A percentile compares a stretch with the other conserved stretches of the same genome.
Conservation (phyloP, 2,888 invertebrate species). For the Cerceris ruficornis region DNA sequence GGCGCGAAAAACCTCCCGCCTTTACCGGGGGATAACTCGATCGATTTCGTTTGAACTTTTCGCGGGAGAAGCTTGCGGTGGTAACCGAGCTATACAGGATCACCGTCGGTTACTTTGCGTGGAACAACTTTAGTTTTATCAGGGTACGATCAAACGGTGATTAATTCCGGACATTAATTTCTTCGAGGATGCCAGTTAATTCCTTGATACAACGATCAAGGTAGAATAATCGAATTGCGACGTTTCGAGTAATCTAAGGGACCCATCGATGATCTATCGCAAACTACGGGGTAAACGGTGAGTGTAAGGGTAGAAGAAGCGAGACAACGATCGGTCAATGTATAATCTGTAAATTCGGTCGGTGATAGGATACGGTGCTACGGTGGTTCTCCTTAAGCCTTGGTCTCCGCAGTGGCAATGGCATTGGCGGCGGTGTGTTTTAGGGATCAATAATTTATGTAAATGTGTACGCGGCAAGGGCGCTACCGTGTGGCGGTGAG, state of each 20-base stretch:
- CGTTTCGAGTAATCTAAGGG: too few species aligned
- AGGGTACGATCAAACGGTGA: too few species aligned
- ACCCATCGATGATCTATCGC: too few species aligned
- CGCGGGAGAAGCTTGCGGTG: neutral
- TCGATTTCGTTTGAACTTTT: neutral
- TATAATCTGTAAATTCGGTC: constrained; percentile 30
- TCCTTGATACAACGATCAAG: too few species aligned
- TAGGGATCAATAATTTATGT: constrained; percentile 82
- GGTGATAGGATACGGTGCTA: constrained; percentile 56
- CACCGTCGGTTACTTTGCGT: neutral
- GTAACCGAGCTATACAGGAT: neutral
- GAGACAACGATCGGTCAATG: constrained; percentile 19
- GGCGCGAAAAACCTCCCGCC: constrained; percentile 7
- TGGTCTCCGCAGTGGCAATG: constrained; percentile 73
- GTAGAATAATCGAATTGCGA: too few species aligned
- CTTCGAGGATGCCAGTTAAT: too few species aligned
- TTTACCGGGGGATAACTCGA: neutral
- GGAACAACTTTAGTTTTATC: too few species aligned
- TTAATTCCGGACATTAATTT: too few species aligned
- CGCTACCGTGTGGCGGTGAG: constrained; percentile 81
- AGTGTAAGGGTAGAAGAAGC: neutral
- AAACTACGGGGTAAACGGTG: constrained; percentile 3
- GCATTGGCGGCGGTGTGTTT: constrained; percentile 79
- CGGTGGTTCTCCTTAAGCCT: constrained; percentile 66
- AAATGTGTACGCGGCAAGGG: constrained; percentile 81